Evolutionary conservation across 2,888 invertebrate species (phyloP), one percentile per base, ranked within the genome.

Genomic region (Exephanes ischioxanthus): DNA sequence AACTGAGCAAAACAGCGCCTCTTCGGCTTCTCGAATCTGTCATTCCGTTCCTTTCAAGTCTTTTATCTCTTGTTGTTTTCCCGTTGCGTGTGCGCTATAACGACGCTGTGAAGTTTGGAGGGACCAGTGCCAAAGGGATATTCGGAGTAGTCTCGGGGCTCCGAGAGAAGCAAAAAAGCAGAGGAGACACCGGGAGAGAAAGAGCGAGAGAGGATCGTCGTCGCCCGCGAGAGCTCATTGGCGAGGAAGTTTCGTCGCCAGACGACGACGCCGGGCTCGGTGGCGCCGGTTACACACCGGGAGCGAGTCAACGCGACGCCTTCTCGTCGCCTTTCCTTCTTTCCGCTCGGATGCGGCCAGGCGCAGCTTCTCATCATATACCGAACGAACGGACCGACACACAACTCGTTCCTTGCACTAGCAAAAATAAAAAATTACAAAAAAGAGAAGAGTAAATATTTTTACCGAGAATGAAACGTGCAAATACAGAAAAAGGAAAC

Each of bases 241-340:
- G 90, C 89, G 90, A 84, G 88, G 84, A 90, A 91, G 89, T 92
- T 91, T 87, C 88, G 87, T 80, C 87, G 85, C 71, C 88, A 89
- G 90, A 90, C 90, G 80, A 84, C 86, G 89, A 89, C 87, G 90
- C 87, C 90, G 88, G 89, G 88, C 90, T 88, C 90, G 90, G 89
- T 86, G 90, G 90, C 90, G 91, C 91, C 91, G 89, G 78, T 81
- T 70, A 14, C 78, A 78, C 72, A 14, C 77, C 78, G 73, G 61
- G 61, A 84, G 68, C 75, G 58, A 66, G 53, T 22, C 51, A 73
- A 72, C 72, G 51, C 51, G 71, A 78, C 78, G 81, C 58, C 73
- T 73, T 68, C 67, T 51, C 61, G 55, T 68, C 55, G 67, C 41
- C 70, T 71, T 66, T 76, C 51, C 67, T 53, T 67, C 67, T 53